These are phyloP conservation scores for Cheilosia scutellata DNA, from an alignment of 2,888 invertebrate species.

Conservation along the genomic window DNA sequence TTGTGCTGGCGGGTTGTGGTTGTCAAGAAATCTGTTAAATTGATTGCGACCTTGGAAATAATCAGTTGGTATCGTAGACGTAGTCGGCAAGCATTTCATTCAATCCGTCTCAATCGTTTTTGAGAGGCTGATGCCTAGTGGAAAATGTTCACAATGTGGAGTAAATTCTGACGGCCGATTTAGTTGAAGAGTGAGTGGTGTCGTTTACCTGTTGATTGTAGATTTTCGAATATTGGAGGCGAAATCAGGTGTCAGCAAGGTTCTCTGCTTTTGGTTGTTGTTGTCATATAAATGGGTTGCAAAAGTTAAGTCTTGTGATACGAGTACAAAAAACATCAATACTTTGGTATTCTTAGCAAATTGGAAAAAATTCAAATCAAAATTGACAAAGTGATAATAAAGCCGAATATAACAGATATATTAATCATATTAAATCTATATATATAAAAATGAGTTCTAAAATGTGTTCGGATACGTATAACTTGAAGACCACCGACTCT, in stretches of 20 bases:
- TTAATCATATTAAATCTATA: too few species aligned
- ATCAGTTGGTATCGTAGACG: constrained; percentile 30
- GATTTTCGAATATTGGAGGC: neutral
- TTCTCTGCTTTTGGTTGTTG: neutral
- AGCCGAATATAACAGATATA: too few species aligned
- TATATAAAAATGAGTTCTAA: too few species aligned
- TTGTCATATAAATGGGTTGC: too few species aligned
- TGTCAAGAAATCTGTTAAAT: constrained; percentile 55
- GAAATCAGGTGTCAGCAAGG: constrained; percentile 32
- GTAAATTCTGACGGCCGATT: constrained; percentile 45
- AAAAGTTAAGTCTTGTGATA: too few species aligned
- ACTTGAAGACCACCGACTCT: too few species aligned
- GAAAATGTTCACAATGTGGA: constrained; percentile 36
- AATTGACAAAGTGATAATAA: too few species aligned
- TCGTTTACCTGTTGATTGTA: constrained; percentile 47
- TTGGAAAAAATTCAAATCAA: too few species aligned
- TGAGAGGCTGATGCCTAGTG: constrained; percentile 13
- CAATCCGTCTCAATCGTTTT: constrained; percentile 24
- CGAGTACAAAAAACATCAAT: too few species aligned
- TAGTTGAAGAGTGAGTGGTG: constrained; percentile 37
- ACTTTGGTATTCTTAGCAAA: too few species aligned
- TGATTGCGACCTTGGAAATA: constrained; percentile 54
- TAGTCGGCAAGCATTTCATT: constrained; percentile 15
- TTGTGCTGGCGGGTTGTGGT: constrained; percentile 1
- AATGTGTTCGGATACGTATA: too few species aligned